Evolutionary conservation across 2,113 vertebrate genomes (phyloP).

Genomic region (Promerops cafer): DNA sequence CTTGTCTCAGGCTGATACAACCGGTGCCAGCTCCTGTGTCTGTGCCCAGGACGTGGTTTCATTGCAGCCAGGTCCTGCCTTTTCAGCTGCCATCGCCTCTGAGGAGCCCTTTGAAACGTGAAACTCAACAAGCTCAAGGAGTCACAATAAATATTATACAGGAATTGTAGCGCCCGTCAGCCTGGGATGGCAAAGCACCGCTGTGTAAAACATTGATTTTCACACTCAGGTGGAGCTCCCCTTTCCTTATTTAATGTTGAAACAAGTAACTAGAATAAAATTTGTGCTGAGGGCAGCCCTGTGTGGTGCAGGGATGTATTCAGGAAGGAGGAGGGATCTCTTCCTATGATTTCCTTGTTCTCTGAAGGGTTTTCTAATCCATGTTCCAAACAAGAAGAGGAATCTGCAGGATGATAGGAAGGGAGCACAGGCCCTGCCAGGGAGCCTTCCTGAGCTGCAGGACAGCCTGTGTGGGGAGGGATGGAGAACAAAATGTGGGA

Average conservation of each 20-base stretch:
- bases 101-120: not conserved
- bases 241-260: not conserved
- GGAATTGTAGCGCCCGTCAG: not conserved
- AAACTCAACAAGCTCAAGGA: not conserved
- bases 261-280: not conserved
- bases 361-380: not conserved
- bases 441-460: not conserved
- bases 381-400: not conserved
- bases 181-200: not conserved
- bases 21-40: not conserved
- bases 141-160: not conserved
- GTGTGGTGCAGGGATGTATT: not conserved
- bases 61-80: not conserved
- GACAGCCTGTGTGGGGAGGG: not conserved
- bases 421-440: not conserved
- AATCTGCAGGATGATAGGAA: not conserved
- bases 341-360: not conserved
- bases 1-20: not conserved
- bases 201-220: conserved; percentile 27
- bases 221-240: conserved; percentile 1
- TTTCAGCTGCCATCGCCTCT: not conserved
- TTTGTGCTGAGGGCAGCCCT: not conserved
- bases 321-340: not conserved
- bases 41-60: not conserved
- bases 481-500: not conserved